Evolutionary conservation across 1,140 invertebrate genomes (phyloP), one percentile per base, ranked within the genome.

Genomic region (Wiebesia pumilae): DNA sequence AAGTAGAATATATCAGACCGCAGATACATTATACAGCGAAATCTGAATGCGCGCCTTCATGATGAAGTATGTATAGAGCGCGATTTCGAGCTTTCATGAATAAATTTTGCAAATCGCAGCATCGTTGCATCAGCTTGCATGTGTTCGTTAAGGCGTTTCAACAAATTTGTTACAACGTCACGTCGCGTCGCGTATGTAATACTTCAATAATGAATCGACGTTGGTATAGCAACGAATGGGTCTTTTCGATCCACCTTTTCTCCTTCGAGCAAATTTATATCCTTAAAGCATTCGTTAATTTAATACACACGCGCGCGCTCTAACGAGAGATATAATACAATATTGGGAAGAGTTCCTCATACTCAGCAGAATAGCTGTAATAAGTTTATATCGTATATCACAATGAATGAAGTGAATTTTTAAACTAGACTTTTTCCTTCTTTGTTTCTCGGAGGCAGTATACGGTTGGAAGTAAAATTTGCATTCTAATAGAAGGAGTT

Each of bases 401-500:
- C 65, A 33, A 71, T 30, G 35, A 71, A 71, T 38, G 69, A 71
- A 19, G 69, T 24, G 73, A 47, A 79, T 79, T 79, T 79, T 79
- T 54, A 79, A 79, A 35, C 9, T 43, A 79, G 27, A 54, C 47
- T 79, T 51, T 54, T 79, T 54, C n/a, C 30, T 12, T 65, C 30
- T 58, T 65, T 62, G 16, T 62, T 54, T 40, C 62, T 80, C 12
- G 33, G 2, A 16, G 21, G 6, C 30, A 67, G 12, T 69, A 47
- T 69, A 21, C 69, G 38, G 62, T 21, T 43, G 38, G 30, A 43
- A 51, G 14, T 12, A 24, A 79, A 84, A 79, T 84, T 85, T 71
- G 77, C 77, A 81, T 79, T 69, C 65, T 85, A 79, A 81, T 80
- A 85, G 65, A 81, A 80, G 27, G 33, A 69, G 33, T 79, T 84